These are phyloP conservation scores for Monarcha castaneiventris DNA, from an alignment of 2,113 vertebrate species.

Conservation along the genomic window DNA sequence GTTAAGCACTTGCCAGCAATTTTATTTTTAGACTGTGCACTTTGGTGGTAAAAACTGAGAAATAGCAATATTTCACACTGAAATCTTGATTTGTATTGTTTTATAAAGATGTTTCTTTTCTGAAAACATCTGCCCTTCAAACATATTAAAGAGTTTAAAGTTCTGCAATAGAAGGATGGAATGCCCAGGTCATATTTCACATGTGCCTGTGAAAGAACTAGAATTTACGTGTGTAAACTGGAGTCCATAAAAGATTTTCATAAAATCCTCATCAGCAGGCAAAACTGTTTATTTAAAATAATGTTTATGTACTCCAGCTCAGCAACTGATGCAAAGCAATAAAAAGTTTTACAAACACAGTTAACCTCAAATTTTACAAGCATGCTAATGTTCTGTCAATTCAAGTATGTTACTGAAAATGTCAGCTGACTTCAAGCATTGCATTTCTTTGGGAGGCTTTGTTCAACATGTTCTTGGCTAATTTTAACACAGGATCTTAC, in stretches of 20 bases:
- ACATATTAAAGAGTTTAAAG: background rate
- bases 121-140: background rate
- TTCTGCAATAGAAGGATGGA: background rate
- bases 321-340: constrained; percentile 15
- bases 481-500: background rate
- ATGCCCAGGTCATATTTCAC: background rate
- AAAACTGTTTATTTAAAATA: constrained; percentile 11
- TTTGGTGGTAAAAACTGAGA: constrained; percentile 10
- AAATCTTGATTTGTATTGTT: background rate
- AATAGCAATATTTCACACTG: background rate
- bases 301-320: background rate
- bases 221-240: background rate
- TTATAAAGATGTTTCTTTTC: background rate
- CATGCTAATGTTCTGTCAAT: background rate
- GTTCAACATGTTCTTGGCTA: background rate
- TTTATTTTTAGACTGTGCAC: constrained; percentile 14
- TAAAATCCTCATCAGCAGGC: background rate
- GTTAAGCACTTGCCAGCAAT: background rate
- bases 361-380: constrained; percentile 8
- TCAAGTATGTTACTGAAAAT: background rate
- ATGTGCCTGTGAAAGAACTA: background rate
- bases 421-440: background rate
- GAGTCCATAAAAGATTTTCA: background rate
- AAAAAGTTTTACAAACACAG: background rate
- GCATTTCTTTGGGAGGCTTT: background rate